phyloP scores from a whole-genome alignment of 2,888 invertebrate species.

The Drosophila conformis region DNA sequence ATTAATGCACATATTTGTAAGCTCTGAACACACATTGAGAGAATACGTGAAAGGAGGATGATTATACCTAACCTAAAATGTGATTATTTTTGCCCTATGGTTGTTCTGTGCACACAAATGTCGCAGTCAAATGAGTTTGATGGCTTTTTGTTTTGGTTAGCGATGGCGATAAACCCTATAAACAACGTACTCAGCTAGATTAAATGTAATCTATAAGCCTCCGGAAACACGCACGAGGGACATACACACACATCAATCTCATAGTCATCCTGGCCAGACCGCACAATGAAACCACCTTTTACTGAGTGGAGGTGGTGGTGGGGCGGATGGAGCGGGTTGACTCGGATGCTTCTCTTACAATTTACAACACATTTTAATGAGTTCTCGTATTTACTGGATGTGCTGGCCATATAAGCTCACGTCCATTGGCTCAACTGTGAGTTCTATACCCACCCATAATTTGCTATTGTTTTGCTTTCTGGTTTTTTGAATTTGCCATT shows the following conservation, averaged over 20 bases:
- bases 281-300: conserved; percentile 53
- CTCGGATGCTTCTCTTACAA: conserved; percentile 34
- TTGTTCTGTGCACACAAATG: conserved; percentile 20
- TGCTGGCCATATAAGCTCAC: conserved; percentile 22
- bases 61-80: conserved; percentile 7
- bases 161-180: conserved; percentile 49
- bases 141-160: conserved; percentile 37
- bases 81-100: conserved; percentile 22
- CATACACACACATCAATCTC: conserved; percentile 40
- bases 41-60: neutral
- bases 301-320: conserved; percentile 1
- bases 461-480: conserved; percentile 58
- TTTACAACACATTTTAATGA: conserved; percentile 72
- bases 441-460: conserved; percentile 47
- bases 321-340: neutral
- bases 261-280: conserved; percentile 29
- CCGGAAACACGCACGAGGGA: conserved; percentile 13
- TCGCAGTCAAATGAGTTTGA: conserved; percentile 37
- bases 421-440: conserved; percentile 34
- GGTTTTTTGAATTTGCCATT: conserved; percentile 32
- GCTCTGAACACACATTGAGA: neutral
- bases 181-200: conserved; percentile 47
- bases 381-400: conserved; percentile 46
- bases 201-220: conserved; percentile 43
- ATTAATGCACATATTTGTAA: neutral